Conservation (phyloP, 2,797 vertebrate species). For the Poeciliopsis turneri region DNA sequence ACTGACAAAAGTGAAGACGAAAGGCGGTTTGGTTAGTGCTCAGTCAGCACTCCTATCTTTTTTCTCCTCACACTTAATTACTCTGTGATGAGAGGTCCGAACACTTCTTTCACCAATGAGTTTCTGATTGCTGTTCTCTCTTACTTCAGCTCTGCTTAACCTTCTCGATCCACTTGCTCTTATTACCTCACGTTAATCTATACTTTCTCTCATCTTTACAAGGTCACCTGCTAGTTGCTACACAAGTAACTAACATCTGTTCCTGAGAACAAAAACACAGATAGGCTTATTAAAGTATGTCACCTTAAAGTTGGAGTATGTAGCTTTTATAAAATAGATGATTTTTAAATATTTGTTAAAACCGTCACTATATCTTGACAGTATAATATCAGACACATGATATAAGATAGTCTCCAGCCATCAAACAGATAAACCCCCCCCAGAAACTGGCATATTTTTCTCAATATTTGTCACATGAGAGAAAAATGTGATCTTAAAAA, state of each 20-base stretch:
- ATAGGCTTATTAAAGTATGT: not conserved
- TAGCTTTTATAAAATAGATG: too few species aligned
- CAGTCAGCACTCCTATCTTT: constrained; percentile 40
- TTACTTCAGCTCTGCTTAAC: constrained; percentile 6
- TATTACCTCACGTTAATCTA: not conserved
- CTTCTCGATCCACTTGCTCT: not conserved
- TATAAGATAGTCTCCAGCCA: not conserved
- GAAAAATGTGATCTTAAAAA: not conserved
- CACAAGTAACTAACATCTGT: not conserved
- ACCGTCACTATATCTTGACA: too few species aligned
- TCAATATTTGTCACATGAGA: not conserved
- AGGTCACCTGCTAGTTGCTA: not conserved
- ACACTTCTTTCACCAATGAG: constrained; percentile 5
- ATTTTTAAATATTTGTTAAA: too few species aligned
- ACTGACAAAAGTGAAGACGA: constrained; percentile 43
- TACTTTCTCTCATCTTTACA: not conserved
- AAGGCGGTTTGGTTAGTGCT: constrained; percentile 33
- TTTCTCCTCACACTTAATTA: constrained; percentile 40
- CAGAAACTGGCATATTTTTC: not conserved
- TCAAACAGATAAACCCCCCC: not conserved
- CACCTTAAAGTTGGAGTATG: not conserved
- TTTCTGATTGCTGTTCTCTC: constrained; percentile 12
- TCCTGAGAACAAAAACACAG: not conserved
- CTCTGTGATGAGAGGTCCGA: constrained; percentile 29
- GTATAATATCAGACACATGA: too few species aligned